Evolutionary conservation across 2,797 vertebrate species (phyloP).

Genomic region (Meriones psammophilus): DNA sequence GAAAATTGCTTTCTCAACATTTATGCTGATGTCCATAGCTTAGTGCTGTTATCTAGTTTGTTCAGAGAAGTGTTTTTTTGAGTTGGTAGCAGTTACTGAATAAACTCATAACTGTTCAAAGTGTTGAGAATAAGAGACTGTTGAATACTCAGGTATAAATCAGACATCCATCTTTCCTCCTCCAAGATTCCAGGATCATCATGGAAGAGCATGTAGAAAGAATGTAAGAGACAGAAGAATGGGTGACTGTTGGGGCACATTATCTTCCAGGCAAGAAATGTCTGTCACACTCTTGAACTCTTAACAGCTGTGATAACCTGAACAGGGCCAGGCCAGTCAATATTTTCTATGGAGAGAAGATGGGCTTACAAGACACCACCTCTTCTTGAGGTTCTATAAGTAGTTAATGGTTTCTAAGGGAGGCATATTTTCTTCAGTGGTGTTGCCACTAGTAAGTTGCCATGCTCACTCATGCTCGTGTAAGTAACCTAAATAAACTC

Average conservation of each 20-base stretch:
- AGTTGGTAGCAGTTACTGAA: background rate
- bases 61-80: background rate
- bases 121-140: background rate
- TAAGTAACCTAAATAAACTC: background rate
- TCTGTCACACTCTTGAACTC: background rate
- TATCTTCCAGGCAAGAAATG: background rate
- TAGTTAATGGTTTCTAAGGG: background rate
- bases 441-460: background rate
- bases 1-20: background rate
- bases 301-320: background rate
- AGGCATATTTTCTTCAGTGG: background rate
- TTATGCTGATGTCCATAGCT: background rate
- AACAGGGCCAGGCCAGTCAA: background rate
- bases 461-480: background rate
- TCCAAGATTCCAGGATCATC: background rate
- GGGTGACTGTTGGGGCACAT: background rate
- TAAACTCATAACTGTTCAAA: background rate
- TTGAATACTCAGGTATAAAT: background rate
- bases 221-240: background rate
- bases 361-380: background rate
- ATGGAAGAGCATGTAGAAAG: background rate
- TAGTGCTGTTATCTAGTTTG: background rate
- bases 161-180: no score
- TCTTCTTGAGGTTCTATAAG: background rate
- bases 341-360: background rate